These are phyloP conservation scores for Cinclus cinclus DNA, from an alignment of 2,113 vertebrate species.

Conservation along the genomic window DNA sequence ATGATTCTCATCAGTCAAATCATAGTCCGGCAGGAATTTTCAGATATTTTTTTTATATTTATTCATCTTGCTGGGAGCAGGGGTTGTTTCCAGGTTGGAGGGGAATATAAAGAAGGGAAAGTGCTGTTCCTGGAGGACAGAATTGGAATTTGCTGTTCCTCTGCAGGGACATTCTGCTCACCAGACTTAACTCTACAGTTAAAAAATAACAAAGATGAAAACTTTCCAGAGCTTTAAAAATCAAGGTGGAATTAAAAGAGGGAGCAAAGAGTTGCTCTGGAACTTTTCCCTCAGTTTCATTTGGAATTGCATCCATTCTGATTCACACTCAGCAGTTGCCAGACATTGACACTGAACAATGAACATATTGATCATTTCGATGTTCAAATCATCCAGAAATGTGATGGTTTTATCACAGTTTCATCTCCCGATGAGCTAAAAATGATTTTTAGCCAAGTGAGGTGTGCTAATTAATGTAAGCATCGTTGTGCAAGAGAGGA, in stretches of 20 bases:
- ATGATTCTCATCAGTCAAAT: neutral
- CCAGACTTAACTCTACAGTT: neutral
- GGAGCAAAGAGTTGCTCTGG: neutral
- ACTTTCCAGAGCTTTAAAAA: neutral
- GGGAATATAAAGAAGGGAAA: neutral
- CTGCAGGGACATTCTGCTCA: neutral
- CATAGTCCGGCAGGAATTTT: neutral
- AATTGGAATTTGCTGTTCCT: neutral
- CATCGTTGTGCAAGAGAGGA: neutral
- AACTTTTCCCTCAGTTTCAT: neutral
- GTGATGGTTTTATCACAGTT: neutral
- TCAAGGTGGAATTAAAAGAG: neutral
- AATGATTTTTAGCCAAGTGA: neutral
- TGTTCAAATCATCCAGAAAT: neutral
- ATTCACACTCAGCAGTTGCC: neutral
- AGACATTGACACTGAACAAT: neutral
- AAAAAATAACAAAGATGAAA: neutral
- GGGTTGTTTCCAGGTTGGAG: neutral
- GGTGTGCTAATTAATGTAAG: neutral
- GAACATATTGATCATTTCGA: neutral
- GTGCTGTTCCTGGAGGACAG: neutral
- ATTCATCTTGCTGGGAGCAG: neutral
- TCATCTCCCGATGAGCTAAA: neutral
- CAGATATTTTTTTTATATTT: accelerated
- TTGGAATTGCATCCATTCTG: neutral